A percentile compares a stretch with the other conserved stretches of the same genome.
phyloP scores from a whole-genome alignment of 2,888 invertebrate genomes.

The Drosophila tanythrix region DNA sequence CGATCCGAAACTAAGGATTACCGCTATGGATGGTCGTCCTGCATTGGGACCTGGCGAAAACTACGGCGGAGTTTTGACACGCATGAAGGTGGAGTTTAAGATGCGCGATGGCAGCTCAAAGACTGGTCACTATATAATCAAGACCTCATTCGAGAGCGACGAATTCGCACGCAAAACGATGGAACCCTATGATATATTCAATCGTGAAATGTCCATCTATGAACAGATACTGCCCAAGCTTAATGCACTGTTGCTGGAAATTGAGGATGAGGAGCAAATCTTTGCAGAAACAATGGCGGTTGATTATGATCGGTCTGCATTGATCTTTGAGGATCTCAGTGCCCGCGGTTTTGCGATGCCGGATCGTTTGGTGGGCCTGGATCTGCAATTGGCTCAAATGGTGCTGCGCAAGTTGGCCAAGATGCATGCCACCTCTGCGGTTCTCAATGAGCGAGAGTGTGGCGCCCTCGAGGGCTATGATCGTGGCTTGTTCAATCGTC shows the following conservation, averaged over 20 bases:
- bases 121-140: constrained; percentile 77
- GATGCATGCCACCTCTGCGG: constrained; percentile 86
- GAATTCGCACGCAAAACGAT: constrained; percentile 75
- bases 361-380: constrained; percentile 82
- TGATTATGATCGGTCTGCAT: constrained; percentile 76
- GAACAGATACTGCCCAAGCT: constrained; percentile 82
- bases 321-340: constrained; percentile 83
- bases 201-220: constrained; percentile 83
- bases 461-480: constrained; percentile 77
- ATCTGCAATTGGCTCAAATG: constrained; percentile 83
- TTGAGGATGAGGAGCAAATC: constrained; percentile 76
- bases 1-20: constrained; percentile 69
- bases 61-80: constrained; percentile 81
- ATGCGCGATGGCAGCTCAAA: constrained; percentile 42
- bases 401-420: constrained; percentile 85
- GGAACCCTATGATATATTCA: constrained; percentile 83
- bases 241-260: constrained; percentile 72
- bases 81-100: constrained; percentile 69
- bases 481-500: constrained; percentile 83
- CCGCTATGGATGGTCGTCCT: constrained; percentile 60
- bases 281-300: constrained; percentile 82
- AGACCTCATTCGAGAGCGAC: constrained; percentile 80
- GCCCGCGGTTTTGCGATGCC: constrained; percentile 77
- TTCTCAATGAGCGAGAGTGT: constrained; percentile 83
- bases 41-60: constrained; percentile 83